A percentile compares a stretch with the other conserved stretches of the same genome.
Conservation (phyloP, 2,888 invertebrate genomes). For the Adelognathus sp. region DNA sequence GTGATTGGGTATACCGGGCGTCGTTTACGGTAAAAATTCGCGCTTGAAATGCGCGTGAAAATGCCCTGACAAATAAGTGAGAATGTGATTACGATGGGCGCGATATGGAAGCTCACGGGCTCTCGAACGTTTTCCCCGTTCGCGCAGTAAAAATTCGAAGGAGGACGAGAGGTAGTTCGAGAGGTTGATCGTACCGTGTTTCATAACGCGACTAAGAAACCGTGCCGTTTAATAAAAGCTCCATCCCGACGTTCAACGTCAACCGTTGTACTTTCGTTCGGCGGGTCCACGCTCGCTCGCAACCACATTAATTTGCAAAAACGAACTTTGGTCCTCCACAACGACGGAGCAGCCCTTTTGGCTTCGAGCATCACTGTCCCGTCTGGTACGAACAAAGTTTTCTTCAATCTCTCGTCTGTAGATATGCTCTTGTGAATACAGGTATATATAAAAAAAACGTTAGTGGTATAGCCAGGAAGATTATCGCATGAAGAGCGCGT, state of each 20-base stretch:
- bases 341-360: slow-evolving; percentile 12
- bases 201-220: slow-evolving; percentile 21
- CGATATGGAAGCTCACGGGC: slow-evolving; percentile 17
- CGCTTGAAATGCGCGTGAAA: slow-evolving; percentile 49
- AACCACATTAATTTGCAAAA: slow-evolving; percentile 43
- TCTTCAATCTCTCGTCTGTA: slow-evolving; percentile 58
- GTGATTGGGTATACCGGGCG: slow-evolving; percentile 42
- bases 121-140: slow-evolving; percentile 42
- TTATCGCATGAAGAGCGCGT: slow-evolving; percentile 36
- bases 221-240: slow-evolving; percentile 32
- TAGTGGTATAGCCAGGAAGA: slow-evolving; percentile 23
- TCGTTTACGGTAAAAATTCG: slow-evolving; percentile 34
- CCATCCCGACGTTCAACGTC: not conserved
- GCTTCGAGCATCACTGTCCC: slow-evolving; percentile 21
- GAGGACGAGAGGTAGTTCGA: slow-evolving; percentile 13
- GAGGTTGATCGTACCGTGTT: not conserved
- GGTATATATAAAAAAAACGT: slow-evolving; percentile 35
- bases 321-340: slow-evolving; percentile 34
- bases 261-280: slow-evolving; percentile 34
- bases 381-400: slow-evolving; percentile 45
- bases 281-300: slow-evolving; percentile 16
- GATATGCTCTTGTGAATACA: slow-evolving; percentile 63
- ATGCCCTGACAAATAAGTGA: slow-evolving; percentile 70
- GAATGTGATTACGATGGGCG: slow-evolving; percentile 66
- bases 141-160: slow-evolving; percentile 39